Evolutionary conservation across 2,113 vertebrate genomes (phyloP).

Genomic region (Coptodon rendalli): DNA sequence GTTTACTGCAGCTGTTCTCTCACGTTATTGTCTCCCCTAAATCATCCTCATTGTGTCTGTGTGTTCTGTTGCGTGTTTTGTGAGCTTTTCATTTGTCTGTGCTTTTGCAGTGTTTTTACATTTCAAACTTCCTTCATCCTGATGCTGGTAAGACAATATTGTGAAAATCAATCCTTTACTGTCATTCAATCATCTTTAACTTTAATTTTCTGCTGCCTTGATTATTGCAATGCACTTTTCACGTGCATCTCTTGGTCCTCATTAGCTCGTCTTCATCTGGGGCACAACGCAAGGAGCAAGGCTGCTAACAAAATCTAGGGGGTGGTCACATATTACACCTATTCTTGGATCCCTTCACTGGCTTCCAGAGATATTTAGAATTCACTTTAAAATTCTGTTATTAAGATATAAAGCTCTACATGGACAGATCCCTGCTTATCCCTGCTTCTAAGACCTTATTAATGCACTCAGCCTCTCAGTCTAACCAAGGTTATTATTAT

Average conservation of each 20-base stretch:
- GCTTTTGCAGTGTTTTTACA: not conserved
- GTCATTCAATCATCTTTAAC: not conserved
- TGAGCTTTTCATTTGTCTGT: not conserved
- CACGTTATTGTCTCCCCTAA: not conserved
- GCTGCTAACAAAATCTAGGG: not conserved
- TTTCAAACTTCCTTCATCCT: not conserved
- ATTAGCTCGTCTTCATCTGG: rapidly evolving
- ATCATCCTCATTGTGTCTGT: not conserved
- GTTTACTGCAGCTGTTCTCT: not conserved
- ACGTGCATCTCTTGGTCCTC: rapidly evolving
- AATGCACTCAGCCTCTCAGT: not conserved
- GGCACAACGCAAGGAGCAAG: not conserved
- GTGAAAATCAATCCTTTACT: not conserved
- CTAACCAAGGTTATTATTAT: not conserved
- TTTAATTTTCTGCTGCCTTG: not conserved
- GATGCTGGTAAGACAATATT: not conserved
- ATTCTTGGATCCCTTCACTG: not conserved
- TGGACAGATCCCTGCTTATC: not conserved
- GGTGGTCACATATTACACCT: not conserved
- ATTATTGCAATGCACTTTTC: not conserved
- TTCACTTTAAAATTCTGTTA: not conserved
- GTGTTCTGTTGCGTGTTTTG: not conserved
- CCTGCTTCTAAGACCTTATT: not conserved
- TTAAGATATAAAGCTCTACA: not conserved
- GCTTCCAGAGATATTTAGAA: not conserved